phyloP scores from a whole-genome alignment of 1,140 invertebrate genomes.

The Epicauta chinensis region DNA sequence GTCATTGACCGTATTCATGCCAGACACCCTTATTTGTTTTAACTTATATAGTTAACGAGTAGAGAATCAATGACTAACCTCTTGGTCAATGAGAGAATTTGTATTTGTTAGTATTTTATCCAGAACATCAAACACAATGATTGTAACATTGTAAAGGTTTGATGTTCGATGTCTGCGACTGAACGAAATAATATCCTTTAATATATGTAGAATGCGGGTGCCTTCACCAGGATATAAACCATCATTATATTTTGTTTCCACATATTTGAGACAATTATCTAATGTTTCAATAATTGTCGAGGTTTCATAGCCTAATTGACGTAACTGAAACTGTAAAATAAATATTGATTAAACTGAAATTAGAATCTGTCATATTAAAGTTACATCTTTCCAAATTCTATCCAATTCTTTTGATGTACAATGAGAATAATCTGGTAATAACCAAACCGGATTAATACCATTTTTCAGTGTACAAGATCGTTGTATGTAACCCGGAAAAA shows the following conservation, averaged over 20 bases:
- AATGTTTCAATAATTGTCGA: constrained; percentile 43
- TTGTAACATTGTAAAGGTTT: constrained; percentile 38
- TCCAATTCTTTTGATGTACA: constrained; percentile 61
- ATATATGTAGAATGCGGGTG: constrained; percentile 46
- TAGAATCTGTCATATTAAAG: constrained; percentile 5
- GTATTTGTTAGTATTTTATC: constrained; percentile 45
- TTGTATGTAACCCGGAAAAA: constrained; percentile 43
- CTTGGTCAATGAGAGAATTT: constrained; percentile 46
- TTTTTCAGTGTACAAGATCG: constrained; percentile 54
- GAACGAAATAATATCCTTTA: constrained; percentile 48
- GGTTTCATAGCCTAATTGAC: constrained; percentile 51
- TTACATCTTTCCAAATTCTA: constrained; percentile 58
- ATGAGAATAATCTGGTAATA: constrained; percentile 63
- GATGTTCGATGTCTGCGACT: constrained; percentile 29
- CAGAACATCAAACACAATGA: constrained; percentile 46
- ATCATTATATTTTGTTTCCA: constrained; percentile 34
- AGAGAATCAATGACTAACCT: constrained; percentile 35
- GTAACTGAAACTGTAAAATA: constrained; percentile 47
- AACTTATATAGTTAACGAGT: no score
- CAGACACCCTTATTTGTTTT: no score
- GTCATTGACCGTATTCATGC: no score
- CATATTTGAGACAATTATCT: constrained; percentile 40
- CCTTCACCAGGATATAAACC: constrained; percentile 52
- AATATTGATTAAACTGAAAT: constrained; percentile 4
- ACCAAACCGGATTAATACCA: constrained; percentile 59